phyloP scores from a whole-genome alignment of 2,888 invertebrate species.

The Cheilosia scutellata region DNA sequence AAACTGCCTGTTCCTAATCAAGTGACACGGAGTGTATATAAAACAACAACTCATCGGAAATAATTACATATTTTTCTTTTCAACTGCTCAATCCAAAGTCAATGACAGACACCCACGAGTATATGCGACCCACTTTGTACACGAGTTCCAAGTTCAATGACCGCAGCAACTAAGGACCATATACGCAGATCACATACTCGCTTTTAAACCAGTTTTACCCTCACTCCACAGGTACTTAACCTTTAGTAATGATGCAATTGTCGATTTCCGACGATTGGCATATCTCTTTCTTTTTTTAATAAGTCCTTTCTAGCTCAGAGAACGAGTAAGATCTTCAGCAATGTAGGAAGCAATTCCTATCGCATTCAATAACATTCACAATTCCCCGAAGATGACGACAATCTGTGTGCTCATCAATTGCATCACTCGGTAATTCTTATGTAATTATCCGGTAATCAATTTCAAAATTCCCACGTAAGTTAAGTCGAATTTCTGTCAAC shows the following conservation, averaged over 20 bases:
- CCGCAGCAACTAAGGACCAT: slow-evolving; percentile 13
- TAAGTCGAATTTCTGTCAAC: slow-evolving; percentile 10
- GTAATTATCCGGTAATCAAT: slow-evolving; percentile 70
- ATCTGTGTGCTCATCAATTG: slow-evolving; percentile 44
- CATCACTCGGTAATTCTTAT: slow-evolving; percentile 16
- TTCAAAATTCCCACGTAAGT: slow-evolving; percentile 66
- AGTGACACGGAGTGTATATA: too few relatives aligned
- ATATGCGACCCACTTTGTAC: not conserved
- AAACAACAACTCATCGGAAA: too few relatives aligned
- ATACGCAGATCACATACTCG: slow-evolving; percentile 1
- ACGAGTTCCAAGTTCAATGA: slow-evolving; percentile 34
- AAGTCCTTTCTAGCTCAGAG: slow-evolving; percentile 12
- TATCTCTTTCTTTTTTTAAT: slow-evolving; percentile 14
- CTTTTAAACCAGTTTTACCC: slow-evolving; percentile 24
- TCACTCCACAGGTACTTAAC: slow-evolving; percentile 35
- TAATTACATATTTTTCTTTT: too few relatives aligned
- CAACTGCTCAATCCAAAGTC: not conserved
- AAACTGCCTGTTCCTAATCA: too few relatives aligned
- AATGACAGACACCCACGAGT: not conserved
- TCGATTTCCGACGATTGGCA: slow-evolving; percentile 46
- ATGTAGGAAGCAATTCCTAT: slow-evolving; percentile 53
- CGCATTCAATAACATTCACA: slow-evolving; percentile 14
- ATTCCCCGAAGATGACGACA: slow-evolving; percentile 43
- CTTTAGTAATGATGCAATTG: slow-evolving; percentile 41
- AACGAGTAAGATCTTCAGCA: slow-evolving; percentile 6